Evolutionary conservation across 2,113 vertebrate genomes (phyloP).

Genomic region (Etia nguti): DNA sequence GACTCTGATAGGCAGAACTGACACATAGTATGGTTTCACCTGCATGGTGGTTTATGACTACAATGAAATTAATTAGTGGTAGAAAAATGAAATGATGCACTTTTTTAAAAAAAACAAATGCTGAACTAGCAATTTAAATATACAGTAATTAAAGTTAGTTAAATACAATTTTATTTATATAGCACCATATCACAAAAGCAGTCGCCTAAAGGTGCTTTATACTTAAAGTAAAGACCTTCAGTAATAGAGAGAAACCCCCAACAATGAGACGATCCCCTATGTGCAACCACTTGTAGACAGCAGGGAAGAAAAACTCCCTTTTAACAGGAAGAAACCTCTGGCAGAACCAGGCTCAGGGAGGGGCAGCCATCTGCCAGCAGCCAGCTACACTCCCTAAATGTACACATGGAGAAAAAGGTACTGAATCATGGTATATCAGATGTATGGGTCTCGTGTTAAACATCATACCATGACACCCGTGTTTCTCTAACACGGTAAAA

Average conservation of each 20-base stretch:
- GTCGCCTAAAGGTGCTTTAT: neutral
- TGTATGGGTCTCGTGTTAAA: neutral
- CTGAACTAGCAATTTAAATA: neutral
- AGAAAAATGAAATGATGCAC: rapidly evolving
- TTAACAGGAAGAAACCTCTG: neutral
- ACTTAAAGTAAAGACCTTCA: neutral
- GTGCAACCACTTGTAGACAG: neutral
- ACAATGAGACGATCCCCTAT: rapidly evolving
- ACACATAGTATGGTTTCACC: neutral
- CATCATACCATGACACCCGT: rapidly evolving
- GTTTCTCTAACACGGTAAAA: neutral
- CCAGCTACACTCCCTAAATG: neutral
- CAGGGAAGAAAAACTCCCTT: neutral
- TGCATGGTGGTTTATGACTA: neutral
- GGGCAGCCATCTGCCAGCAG: neutral
- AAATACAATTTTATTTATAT: neutral
- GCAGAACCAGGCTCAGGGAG: neutral
- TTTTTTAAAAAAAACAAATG: neutral
- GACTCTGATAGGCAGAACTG: neutral
- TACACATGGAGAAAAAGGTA: neutral
- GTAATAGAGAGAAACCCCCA: neutral
- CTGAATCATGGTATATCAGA: neutral
- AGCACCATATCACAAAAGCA: neutral
- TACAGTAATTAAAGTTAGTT: neutral
- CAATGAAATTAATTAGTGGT: neutral